Evolutionary conservation across 2,797 vertebrate genomes (phyloP), one percentile per base, ranked within the genome.

Genomic region (Acestrorhynchus altus): DNA sequence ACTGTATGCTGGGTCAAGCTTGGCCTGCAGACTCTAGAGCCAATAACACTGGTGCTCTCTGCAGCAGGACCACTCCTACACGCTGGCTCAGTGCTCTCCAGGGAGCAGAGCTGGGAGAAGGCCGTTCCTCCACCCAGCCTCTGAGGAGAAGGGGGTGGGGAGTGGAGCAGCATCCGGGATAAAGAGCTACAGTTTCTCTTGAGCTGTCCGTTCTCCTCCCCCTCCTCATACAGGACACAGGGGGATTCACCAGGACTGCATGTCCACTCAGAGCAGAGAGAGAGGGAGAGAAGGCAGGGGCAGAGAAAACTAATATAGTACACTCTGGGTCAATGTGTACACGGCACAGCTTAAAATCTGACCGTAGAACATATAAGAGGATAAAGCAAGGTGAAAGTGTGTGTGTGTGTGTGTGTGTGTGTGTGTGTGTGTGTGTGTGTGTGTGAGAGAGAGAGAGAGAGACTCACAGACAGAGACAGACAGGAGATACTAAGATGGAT

Each of bases 121-220:
- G 52, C 20, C 40, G 54, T 65, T 42, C 63, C 51, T 56, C 31
- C 40, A 57, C 69, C 59, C 54, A 51, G 16, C 15, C 74, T 76
- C 68, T 79, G 39, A 24, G 10, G 54, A 20, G 39, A 39, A 16
- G 56, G 24, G 28, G 66, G 26, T 4, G 22, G 44, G 35, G 40
- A 68, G 42, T n/a, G 57, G 63, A 42, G 61, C 26, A 66, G 82
- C 86, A 89, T 85, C 79, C 54, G 18, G 84, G 88, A 91, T 89
- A 92, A 92, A 92, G 89, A 90, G 80, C 90, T 92, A 90, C 89
- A 91, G 90, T 90, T 69, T 60, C 54, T 69, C 74, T 31, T 39
- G 49, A 18, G 56, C 51, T 44, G n/a, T 65, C 59, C 68, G 26
- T 60, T 35, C 24, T n/a, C 20, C 44, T 64, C 11, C 60, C 46